Evolutionary conservation across 2,888 invertebrate genomes (phyloP), one percentile per base, ranked within the genome.

Genomic region (Hyposoter dolosus): DNA sequence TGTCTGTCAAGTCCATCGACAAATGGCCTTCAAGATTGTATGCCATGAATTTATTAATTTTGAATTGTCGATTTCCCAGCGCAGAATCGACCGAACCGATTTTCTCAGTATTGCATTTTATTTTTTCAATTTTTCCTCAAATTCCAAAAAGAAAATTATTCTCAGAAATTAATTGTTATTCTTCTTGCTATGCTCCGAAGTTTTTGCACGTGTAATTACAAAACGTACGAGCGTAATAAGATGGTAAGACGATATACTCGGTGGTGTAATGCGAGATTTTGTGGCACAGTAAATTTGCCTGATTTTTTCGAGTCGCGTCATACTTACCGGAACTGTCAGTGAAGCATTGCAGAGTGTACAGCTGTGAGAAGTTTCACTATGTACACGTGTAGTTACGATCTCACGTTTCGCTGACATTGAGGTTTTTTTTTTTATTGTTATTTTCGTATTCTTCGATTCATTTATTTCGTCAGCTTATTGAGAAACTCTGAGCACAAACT

Each of bases 231-330:
- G 77, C 72, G 68, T 50, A 63, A 72, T 47, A 47, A 68, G 68
- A 77, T 40, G 28, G 83, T 77, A 83, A 85, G 56, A 56, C 83
- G 66, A 85, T 85, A 80, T 32, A 85, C 79, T 28, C 47, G 75
- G 15, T 60, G 47, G 10, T 69, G 83, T 74, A 83, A 85, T 12
- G 50, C 43, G 85, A 85, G 68, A 80, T 53, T 53, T 53, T 78
- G 2, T 10, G 32, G 6, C 43, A 72, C 50, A 45, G 75, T 76
- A n/a, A 9, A 10, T 32, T 63, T 17, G 17, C 32, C 32, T 45
- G 45, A 40, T 45, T 45, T 45, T 6, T 23, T 28, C 6, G 9
- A 19, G 3, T 28, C 35, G 17, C 2, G 43, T 65, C 28, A 15
- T 23, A 10, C 19, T 17, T 28, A 28, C 0, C 6, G 9, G 5